Conservation (phyloP, 1,140 invertebrate genomes). For the Drosophila ambigua region DNA sequence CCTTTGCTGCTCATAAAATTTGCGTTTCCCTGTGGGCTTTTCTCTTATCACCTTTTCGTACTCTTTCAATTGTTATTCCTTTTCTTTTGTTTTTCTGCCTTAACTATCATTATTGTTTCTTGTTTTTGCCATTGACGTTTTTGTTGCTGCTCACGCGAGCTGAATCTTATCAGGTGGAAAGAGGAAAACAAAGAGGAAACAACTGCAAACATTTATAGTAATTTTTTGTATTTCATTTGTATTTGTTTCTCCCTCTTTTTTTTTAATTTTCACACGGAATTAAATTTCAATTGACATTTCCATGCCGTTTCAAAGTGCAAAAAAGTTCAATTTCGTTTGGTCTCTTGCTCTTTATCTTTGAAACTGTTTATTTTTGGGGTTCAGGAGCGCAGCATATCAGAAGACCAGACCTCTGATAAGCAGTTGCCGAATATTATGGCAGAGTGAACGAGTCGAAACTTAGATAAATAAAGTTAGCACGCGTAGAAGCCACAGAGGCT, state of each 20-base stretch:
- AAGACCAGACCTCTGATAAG: conserved; percentile 59
- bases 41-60: conserved; percentile 39
- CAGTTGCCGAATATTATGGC: conserved; percentile 6
- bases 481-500: too few species aligned
- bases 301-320: conserved; percentile 5
- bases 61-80: conserved; percentile 34
- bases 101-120: conserved; percentile 20
- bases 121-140: conserved; percentile 18
- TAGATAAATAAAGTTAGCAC: conserved; percentile 32
- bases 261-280: conserved; percentile 46
- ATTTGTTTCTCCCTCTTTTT: conserved; percentile 7
- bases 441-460: conserved; percentile 14
- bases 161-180: conserved; percentile 29
- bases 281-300: conserved; percentile 60
- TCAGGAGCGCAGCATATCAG: conserved; percentile 46
- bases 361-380: conserved; percentile 47
- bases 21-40: conserved; percentile 22
- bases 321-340: conserved; percentile 15
- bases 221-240: conserved; percentile 12
- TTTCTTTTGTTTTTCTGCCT: conserved; percentile 12
- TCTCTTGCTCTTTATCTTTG: conserved; percentile 17
- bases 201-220: conserved; percentile 9
- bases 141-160: conserved; percentile 16
- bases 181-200: conserved; percentile 3
- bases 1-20: conserved; percentile 35